phyloP scores from a whole-genome alignment of 1,140 invertebrate species.

The Ips typographus region DNA sequence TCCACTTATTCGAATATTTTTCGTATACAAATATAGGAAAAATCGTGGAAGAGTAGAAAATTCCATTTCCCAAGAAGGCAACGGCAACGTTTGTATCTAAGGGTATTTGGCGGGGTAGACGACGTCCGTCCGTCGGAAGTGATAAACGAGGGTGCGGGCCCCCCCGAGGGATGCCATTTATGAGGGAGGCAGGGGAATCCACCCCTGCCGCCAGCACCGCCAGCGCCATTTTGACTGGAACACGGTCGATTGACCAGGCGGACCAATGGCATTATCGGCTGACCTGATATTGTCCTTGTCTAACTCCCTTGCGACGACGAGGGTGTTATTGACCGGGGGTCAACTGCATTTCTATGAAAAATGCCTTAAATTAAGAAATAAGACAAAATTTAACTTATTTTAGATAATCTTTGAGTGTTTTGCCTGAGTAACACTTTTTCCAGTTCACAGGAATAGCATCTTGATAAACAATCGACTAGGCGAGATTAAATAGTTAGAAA shows the following conservation, averaged over 20 bases:
- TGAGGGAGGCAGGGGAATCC: constrained; percentile 22
- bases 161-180: constrained; percentile 33
- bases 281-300: constrained; percentile 31
- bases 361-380: no score
- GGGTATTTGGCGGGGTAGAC: constrained; percentile 25
- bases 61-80: constrained; percentile 7
- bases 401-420: no score
- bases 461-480: no score
- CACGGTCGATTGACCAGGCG: constrained; percentile 39
- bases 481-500: no score
- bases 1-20: no score
- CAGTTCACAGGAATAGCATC: no score
- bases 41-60: constrained; percentile 1
- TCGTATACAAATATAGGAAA: constrained; percentile 4
- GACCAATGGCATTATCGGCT: constrained; percentile 37
- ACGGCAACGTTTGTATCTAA: constrained; percentile 15
- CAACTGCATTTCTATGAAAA: neutral
- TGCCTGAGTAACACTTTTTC: no score
- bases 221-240: constrained; percentile 37
- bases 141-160: constrained; percentile 35
- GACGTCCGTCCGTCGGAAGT: constrained; percentile 38
- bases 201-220: constrained; percentile 24
- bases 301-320: neutral
- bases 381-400: no score
- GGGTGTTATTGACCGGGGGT: constrained; percentile 34